These are phyloP conservation scores for Crypturellus tataupa DNA, from an alignment of 2,797 vertebrate species.

Conservation along the genomic window DNA sequence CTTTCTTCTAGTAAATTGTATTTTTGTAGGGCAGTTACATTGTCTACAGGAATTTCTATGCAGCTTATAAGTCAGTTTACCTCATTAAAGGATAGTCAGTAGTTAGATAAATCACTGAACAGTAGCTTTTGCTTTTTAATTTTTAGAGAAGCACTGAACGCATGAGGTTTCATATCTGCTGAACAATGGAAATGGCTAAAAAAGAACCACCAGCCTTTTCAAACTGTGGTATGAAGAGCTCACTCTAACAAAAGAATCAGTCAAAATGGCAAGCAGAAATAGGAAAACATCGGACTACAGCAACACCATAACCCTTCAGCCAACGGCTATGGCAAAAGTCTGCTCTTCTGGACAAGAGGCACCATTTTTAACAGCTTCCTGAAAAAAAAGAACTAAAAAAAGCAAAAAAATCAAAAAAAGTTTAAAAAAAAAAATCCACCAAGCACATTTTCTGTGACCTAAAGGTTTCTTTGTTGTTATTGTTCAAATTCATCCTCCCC, in stretches of 20 bases:
- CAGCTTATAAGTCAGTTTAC: constrained; percentile 20
- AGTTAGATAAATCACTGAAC: constrained; percentile 51
- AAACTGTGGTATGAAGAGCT: not conserved
- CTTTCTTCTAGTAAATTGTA: constrained; percentile 36
- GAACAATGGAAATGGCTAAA: not conserved
- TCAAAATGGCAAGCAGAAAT: not conserved
- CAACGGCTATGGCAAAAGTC: not conserved
- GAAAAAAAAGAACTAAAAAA: not conserved
- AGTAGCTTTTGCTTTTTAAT: not conserved
- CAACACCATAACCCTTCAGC: not conserved
- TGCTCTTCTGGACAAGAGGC: not conserved
- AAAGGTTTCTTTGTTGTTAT: constrained; percentile 37
- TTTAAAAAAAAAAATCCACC: not conserved
- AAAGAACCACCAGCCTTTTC: not conserved
- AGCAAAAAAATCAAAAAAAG: not conserved
- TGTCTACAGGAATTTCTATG: constrained; percentile 36
- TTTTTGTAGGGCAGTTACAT: constrained; percentile 22
- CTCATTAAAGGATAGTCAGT: constrained; percentile 6
- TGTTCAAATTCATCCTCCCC: not conserved
- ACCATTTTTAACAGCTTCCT: not conserved
- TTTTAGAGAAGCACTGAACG: not conserved
- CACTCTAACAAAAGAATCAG: not conserved
- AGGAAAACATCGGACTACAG: not conserved
- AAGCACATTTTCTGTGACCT: not conserved
- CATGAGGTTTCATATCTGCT: not conserved